Conservation (phyloP, 2,888 invertebrate species). For the Axea sp. region DNA sequence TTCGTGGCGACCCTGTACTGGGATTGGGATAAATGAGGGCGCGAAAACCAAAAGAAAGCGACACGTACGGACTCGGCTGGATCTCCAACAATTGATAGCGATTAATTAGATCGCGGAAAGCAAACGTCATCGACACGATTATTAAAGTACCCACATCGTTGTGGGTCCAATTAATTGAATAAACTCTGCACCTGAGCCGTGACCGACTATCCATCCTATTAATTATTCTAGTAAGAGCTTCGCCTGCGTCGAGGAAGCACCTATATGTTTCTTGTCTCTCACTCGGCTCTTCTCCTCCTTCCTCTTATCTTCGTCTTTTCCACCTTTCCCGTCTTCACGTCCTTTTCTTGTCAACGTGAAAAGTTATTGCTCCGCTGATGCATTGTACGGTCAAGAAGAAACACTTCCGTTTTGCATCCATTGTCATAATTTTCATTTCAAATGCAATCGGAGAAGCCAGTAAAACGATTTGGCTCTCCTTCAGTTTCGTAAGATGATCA, state of each 20-base stretch:
- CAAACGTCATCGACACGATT: slow-evolving; percentile 20
- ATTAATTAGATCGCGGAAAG: slow-evolving; percentile 29
- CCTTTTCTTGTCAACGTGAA: no score
- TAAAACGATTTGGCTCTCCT: slow-evolving; percentile 30
- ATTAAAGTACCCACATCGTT: slow-evolving; percentile 30
- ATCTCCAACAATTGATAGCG: not conserved
- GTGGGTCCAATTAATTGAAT: slow-evolving; percentile 55
- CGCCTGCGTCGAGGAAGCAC: slow-evolving; percentile 11
- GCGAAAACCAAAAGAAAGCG: no score
- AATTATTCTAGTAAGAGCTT: slow-evolving; percentile 55
- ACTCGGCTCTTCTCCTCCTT: not conserved
- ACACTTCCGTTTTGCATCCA: slow-evolving; percentile 46
- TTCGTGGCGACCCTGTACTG: no score
- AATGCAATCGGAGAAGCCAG: slow-evolving; percentile 52
- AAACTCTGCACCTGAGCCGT: slow-evolving; percentile 56
- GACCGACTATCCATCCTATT: slow-evolving; percentile 56
- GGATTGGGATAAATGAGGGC: no score
- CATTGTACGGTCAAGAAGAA: slow-evolving; percentile 25
- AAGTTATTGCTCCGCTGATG: slow-evolving; percentile 39
- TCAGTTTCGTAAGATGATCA: slow-evolving; percentile 34
- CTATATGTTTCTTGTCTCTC: slow-evolving; percentile 1
- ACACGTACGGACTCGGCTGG: no score
- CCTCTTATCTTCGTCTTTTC: slow-evolving; percentile 4
- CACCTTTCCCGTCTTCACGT: slow-evolving; percentile 7
- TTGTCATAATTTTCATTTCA: slow-evolving; percentile 55